Evolutionary conservation across 2,113 vertebrate genomes (phyloP), one percentile per base, ranked within the genome.

Genomic region (Anoplopoma fimbria): DNA sequence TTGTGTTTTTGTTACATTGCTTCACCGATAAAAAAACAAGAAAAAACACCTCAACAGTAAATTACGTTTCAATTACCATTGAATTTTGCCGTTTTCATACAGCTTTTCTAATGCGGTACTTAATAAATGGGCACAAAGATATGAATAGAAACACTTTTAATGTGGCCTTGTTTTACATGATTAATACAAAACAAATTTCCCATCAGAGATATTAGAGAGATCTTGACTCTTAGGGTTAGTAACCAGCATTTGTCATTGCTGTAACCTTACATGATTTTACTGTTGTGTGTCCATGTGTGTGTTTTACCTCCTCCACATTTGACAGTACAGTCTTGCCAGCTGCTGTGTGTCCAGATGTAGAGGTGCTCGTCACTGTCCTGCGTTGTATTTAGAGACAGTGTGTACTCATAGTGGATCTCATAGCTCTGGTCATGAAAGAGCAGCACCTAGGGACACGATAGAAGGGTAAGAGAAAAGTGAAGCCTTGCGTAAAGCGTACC

Each of bases 321-420:
- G 74, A 97, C 96, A 0, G 94, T 98, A 87, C 98, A 99, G 51
- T 96, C 95, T 83, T 97, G 96, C 98, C 98, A 99, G 90, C 97
- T 94, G 0, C 96, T 98, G 94, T 99, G 98, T 0, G 97, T 99
- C 98, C 98, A 99, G 93, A 99, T 96, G 93, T 97, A 99, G 80
- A 98, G 91, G n/a, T 94, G 34, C 86, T 94, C 79, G 25, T 58
- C 25, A 29, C 93, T 93, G 79, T 97, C 95, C 60, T 93, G 87
- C 0, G 95, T 95, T 51, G 94, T 91, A 94, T 98, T 99, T 79
- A 98, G 94, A n/a, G 97, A 96, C 81, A 99, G 93, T 0, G 97
- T 99, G 91, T 99, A 99, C 87, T 99, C 98, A 2, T 99, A 99
- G 90, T 99, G 98, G 88, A 99, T 98, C 40, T 96, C 97, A 1